Base-by-base conservation (phyloP, 2,797 vertebrate genomes). In the Sphaeramia orbicularis region DNA sequence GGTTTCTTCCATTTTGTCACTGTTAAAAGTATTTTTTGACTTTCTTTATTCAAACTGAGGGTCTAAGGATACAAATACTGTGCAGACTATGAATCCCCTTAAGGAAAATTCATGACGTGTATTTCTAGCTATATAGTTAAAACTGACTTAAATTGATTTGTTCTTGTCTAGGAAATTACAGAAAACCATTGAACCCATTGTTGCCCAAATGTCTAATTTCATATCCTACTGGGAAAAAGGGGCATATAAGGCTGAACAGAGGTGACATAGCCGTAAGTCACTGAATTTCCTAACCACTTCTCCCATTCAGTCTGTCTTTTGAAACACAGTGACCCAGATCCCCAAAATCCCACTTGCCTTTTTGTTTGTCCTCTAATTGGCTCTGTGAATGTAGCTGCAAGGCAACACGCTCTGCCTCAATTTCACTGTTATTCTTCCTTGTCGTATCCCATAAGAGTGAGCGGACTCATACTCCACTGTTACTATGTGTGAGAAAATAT, bases 361-460 rank as follows among this genome's bases (percentile, higher is more conserved):
- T 64, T 53, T 56, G 32, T 57, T 42, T 65, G 40, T 38, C 44
- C 66, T 56, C 56, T 83, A 85, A 86, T 84, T 84, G 80, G 76
- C 48, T 84, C 57, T 49, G 42, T 76, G 51, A 48, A 66, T 60
- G 65, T 67, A 59, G 75, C 75, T 72, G 47, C 62, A 52, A 56
- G 62, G 76, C 74, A 67, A 53, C 52, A 58, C 58, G 38, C 40
- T 41, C 36, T 32, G 11, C 35, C 62, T 48, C 55, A 55, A 14
- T 66, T 61, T 51, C 53, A 30, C 48, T n/a, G 7, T 58, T 54
- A 10, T 16, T 43, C 62, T 14, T 15, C 42, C 63, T 58, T 32
- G 44, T 24, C 21, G 21, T 24, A 24, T 30, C 27, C 32, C 35
- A 51, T 13, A 2, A 53, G 43, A 30, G 15, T n/a, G 16, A 4